Conservation (phyloP, 2,888 invertebrate genomes). For the Caenorhabditis parvicauda region DNA sequence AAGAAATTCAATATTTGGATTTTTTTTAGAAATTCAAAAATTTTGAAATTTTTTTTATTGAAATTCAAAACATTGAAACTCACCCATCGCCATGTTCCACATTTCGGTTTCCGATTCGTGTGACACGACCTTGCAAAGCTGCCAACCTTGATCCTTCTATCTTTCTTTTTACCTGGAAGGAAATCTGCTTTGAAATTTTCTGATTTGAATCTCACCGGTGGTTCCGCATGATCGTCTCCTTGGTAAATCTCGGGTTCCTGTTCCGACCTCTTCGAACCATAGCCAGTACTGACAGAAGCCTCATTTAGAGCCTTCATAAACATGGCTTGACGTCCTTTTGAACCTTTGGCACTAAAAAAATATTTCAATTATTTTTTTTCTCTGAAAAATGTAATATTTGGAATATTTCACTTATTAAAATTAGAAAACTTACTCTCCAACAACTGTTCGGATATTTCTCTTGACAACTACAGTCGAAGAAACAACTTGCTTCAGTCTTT, state of each 20-base stretch:
- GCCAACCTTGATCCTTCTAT: no score
- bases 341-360: slow-evolving; percentile 18
- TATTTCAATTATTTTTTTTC: neutral
- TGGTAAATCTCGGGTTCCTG: no score
- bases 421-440: slow-evolving; percentile 28
- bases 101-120: no score
- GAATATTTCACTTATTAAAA: neutral
- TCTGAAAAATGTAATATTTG: no score
- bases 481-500: slow-evolving; percentile 18
- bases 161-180: slow-evolving; percentile 10
- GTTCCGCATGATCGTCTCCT: no score
- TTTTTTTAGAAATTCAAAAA: no score
- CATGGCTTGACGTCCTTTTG: slow-evolving; percentile 29
- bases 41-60: no score
- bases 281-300: slow-evolving; percentile 36
- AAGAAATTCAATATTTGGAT: no score
- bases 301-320: slow-evolving; percentile 39
- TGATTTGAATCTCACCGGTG: no score
- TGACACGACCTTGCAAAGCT: no score
- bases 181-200: neutral
- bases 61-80: no score
- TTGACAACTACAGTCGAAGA: slow-evolving; percentile 30
- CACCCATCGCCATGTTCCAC: no score
- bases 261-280: slow-evolving; percentile 9
- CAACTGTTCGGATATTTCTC: slow-evolving; percentile 16